Base-by-base conservation (phyloP, 2,888 invertebrate genomes). In the Metalampra italica region DNA sequence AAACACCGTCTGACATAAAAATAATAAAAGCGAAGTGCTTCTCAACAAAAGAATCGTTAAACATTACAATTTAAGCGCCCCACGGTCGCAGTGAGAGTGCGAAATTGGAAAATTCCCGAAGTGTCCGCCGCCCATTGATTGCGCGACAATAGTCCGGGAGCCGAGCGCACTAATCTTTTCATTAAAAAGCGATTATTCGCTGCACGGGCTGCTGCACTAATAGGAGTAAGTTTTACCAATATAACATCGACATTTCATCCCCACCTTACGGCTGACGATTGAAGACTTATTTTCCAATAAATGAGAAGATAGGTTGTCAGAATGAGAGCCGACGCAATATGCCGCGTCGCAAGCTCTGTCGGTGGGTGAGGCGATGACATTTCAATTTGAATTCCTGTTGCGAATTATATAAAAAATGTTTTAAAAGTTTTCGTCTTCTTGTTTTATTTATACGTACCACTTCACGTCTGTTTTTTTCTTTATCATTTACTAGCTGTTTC, bases 131-230 rank as follows among this genome's bases (percentile, higher is more conserved):
- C 59, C 71, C 75, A 81, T 84, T 78, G 84, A 82, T 84, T 78
- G 68, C 57, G 49, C 56, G 59, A 62, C 73, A 74, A 80, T 79
- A 76, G 78, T 75, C 36, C 43, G 63, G 73, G 64, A 68, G 65
- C 68, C 64, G 22, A 59, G 78, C 72, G 82, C 78, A 77, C 83
- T 88, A 87, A 88, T 87, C 87, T 87, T 87, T 87, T 88, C 87
- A 88, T 88, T 88, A 87, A 87, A 87, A 86, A 86, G 79, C 87
- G 88, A 88, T 88, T 88, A 88, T 82, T 78, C 86, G 76, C 75
- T 80, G 85, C 85, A 84, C 80, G 76, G 76, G 65, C 75, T 75
- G 78, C 62, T 82, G 86, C 86, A 84, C 85, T 83, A 83, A 86
- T 83, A 81, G 78, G 79, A 78, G 80, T 82, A 80, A 81, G 78